Conservation (phyloP, 2,888 invertebrate genomes). For the Pterostichus niger region DNA sequence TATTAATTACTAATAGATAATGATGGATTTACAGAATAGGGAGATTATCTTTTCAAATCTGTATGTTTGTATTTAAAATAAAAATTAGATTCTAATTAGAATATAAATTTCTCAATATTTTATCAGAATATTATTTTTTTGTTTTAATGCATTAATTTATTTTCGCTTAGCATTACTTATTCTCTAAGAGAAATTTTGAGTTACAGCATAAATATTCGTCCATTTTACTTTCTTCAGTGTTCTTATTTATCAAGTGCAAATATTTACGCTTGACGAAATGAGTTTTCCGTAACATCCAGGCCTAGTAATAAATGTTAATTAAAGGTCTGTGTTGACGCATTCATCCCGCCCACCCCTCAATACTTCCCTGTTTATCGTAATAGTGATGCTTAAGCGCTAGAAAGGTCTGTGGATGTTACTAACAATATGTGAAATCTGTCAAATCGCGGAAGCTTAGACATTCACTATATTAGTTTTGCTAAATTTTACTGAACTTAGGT, state of each 20-base stretch:
- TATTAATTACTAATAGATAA: too few relatives aligned
- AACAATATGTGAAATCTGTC: too few relatives aligned
- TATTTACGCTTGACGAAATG: conserved; percentile 57
- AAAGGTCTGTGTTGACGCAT: conserved; percentile 57
- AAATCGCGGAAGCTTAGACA: too few relatives aligned
- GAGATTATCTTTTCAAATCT: too few relatives aligned
- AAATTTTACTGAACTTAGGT: too few relatives aligned
- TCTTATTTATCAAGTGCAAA: conserved; percentile 53
- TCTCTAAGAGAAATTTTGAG: neutral
- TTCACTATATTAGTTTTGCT: too few relatives aligned
- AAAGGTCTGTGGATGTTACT: neutral
- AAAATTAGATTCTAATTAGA: too few relatives aligned
- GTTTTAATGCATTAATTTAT: too few relatives aligned
- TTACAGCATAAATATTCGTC: neutral
- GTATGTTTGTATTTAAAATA: too few relatives aligned
- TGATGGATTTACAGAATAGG: too few relatives aligned
- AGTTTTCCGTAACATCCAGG: conserved; percentile 55
- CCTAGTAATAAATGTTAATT: conserved; percentile 56
- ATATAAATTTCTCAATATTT: too few relatives aligned
- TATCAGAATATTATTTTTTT: too few relatives aligned
- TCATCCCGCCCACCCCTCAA: conserved; percentile 6
- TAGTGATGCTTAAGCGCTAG: neutral
- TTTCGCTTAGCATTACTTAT: neutral
- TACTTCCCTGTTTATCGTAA: neutral
- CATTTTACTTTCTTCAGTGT: conserved; percentile 39